Base-by-base conservation (phyloP, 92 coral and sea anemone genomes). In the Epizoanthus rinbou region DNA sequence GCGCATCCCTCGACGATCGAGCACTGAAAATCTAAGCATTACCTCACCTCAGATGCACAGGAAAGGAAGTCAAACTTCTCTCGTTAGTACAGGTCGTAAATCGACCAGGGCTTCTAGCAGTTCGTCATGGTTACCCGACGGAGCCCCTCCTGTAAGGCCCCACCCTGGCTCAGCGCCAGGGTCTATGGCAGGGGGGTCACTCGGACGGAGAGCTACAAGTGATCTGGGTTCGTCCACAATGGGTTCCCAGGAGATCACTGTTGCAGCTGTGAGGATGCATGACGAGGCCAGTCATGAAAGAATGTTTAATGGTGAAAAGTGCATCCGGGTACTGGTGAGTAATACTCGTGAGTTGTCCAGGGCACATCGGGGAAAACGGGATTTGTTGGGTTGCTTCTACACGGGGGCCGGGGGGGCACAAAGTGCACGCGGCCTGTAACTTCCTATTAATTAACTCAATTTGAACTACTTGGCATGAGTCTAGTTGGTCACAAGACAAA, bases 241-340 rank as follows among this genome's bases (percentile, higher is more conserved):
- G 31, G 95, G 99, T 53, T 96, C 98, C 10, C 98, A 96, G 75
- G 98, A 90, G 73, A 96, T 90, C n/a, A 94, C 95, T 13, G 93
- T 94, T 54, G 75, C 91, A 74, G 89, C 93, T 17, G 57, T 66
- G 52, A 91, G 92, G 82, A 81, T 91, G 53, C 92, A 91, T 14
- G 99, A 94, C 8, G 90, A 91, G 58, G 98, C 87, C 56, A 80
- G 82, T 33, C 88, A 85, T 17, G 92, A 91, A 68, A 80, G 93
- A 50, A 86, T 86, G 60, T 82, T 88, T 21, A 94, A 89, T 21
- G 99, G 99, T n/a, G 92, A 94, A n/a, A 93, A 90, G 56, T 92
- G 97, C 56, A 96, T 96, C 53, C 81, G 91, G 74, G 92, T 95
- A 59, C 82, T 96, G 87, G 99, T 96, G 64, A 89, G 98, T 90